phyloP scores from a whole-genome alignment of 2,888 invertebrate genomes.

The Protonemura montana region DNA sequence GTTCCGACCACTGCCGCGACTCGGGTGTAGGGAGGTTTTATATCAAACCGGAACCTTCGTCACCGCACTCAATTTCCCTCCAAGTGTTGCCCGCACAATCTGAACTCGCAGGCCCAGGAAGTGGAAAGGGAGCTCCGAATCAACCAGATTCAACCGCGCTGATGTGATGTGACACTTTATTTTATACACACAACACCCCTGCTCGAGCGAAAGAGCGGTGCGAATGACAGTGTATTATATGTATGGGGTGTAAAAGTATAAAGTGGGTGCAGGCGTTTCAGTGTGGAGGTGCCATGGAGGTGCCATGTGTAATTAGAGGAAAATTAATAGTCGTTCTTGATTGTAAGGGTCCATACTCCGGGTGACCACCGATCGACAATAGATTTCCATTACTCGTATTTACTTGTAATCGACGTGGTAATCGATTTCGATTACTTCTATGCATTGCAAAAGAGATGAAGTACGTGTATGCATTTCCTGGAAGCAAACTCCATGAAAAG shows the following conservation, averaged over 20 bases:
- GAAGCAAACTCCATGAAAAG: too few relatives aligned
- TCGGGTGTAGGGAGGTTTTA: background rate
- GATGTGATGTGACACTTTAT: background rate
- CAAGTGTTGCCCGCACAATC: constrained; percentile 37
- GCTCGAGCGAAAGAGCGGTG: background rate
- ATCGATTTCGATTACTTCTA: too few relatives aligned
- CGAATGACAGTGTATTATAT: background rate
- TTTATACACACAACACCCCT: background rate
- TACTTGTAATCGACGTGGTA: too few relatives aligned
- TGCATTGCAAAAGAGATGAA: too few relatives aligned
- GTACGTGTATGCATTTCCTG: too few relatives aligned
- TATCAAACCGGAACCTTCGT: constrained; percentile 46
- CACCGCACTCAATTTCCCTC: constrained; percentile 50
- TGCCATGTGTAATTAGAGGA: too few relatives aligned
- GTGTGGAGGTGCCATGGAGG: too few relatives aligned
- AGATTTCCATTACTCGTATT: too few relatives aligned
- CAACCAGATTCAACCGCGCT: background rate
- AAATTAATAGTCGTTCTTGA: too few relatives aligned
- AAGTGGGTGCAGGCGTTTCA: too few relatives aligned
- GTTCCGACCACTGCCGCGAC: background rate
- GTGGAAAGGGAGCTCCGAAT: background rate
- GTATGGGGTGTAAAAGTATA: background rate
- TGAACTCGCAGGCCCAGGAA: background rate
- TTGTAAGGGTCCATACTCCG: too few relatives aligned
- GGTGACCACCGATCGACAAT: too few relatives aligned